A percentile compares a stretch with the other conserved stretches of the same genome.
Conservation (phyloP, 2,888 invertebrate genomes). For the Mythimna lalbum region DNA sequence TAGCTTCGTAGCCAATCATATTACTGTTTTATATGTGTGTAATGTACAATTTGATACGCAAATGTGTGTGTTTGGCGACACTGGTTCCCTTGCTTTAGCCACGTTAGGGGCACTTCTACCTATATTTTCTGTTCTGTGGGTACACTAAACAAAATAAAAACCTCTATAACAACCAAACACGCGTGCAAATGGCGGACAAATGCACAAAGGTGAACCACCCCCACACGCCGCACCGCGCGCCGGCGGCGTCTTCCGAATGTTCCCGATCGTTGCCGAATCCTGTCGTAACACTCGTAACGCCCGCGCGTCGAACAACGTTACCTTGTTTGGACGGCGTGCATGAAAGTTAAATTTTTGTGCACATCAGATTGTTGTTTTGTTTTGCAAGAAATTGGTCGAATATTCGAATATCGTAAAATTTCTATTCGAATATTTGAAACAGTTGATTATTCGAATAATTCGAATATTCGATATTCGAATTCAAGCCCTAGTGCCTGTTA, state of each 20-base stretch:
- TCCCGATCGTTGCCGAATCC: not conserved
- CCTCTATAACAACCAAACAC: not conserved
- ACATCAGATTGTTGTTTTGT: not conserved
- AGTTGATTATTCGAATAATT: not conserved
- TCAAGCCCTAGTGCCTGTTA: no score
- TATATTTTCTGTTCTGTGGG: no score
- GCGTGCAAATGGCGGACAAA: not conserved
- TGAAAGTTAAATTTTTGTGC: not conserved
- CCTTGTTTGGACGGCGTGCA: not conserved
- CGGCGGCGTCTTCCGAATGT: not conserved
- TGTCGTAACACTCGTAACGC: not conserved
- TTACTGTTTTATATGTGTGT: no score
- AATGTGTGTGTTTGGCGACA: no score
- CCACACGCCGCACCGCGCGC: not conserved
- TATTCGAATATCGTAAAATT: not conserved
- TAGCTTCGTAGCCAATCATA: no score
- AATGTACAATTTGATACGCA: no score
- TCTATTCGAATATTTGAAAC: not conserved
- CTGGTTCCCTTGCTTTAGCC: no score
- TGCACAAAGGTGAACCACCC: not conserved
- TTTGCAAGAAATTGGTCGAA: not conserved
- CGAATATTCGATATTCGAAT: slow-evolving; percentile 1
- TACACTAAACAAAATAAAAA: not conserved
- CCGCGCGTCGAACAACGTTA: not conserved
- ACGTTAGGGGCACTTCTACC: no score